Conservation (phyloP, 2,888 invertebrate species). For the Drosophila fungiperda region DNA sequence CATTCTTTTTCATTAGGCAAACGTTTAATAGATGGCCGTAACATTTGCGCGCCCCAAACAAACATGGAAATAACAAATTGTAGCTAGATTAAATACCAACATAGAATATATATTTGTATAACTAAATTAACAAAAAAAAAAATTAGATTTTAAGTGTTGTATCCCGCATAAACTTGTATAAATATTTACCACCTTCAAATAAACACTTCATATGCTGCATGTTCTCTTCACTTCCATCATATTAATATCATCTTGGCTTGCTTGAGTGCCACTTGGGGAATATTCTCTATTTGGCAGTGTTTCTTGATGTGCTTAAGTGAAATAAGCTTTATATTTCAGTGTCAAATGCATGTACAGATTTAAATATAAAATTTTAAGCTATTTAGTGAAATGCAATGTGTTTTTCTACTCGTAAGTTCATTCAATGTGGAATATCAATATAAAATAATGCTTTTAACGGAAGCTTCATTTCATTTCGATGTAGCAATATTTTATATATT, state of each 20-base stretch:
- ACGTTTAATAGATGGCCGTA: slow-evolving; percentile 28
- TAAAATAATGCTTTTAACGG: not conserved
- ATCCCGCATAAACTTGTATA: not conserved
- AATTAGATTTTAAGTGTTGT: not conserved
- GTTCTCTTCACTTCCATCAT: not conserved
- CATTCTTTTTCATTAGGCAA: slow-evolving; percentile 61
- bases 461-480: not conserved
- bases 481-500: not conserved
- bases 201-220: not conserved
- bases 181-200: not conserved
- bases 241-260: not conserved
- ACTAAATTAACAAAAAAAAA: not conserved
- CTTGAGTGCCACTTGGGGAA: not conserved
- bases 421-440: not conserved
- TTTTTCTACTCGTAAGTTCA: not conserved
- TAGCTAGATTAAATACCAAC: not conserved
- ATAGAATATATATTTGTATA: not conserved
- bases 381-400: not conserved
- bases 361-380: not conserved
- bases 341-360: not conserved
- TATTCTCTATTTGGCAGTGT: not conserved
- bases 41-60: slow-evolving; percentile 38
- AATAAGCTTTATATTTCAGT: not conserved
- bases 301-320: not conserved
- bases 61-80: slow-evolving; percentile 1